Base-by-base conservation (phyloP, 37 sponge, comb jelly and placozoan species). In the Axinella damicornis region DNA sequence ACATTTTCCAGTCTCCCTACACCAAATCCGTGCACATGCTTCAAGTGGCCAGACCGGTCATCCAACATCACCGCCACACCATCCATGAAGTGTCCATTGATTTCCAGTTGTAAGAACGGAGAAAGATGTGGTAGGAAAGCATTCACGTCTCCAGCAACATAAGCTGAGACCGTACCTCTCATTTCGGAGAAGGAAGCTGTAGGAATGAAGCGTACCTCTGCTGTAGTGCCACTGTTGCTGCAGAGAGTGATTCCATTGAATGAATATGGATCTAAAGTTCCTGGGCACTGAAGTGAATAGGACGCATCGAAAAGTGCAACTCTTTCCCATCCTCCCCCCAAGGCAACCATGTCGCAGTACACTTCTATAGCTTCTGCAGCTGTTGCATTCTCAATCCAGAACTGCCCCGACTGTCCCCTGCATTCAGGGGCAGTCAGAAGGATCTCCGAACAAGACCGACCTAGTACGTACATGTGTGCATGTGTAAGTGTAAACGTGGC, bases 321-420 rank as follows among this genome's bases (percentile, higher is more conserved):
- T 25, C 25, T 73, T 53, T 41, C 46, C 73, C 73, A 73, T 2
- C 73, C 73, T 41, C 73, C 73, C 9, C 46, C 46, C 27, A 41
- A 41, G 21, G 46, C 25, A 18, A 17, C 73, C 73, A 73, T 73
- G 1, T 73, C 73, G 39, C 73, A 73, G 53, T 41, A 73, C 24
- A 73, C 73, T 38, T 39, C 46, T 4, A 38, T 21, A 19, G 46
- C 73, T 6, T 21, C 31, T n/a, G n/a, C 6, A 9, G 40, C 53
- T 14, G 41, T 40, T 5, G 53, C 18, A 41, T 37, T 39, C 25
- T 73, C 18, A 16, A 73, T n/a, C 73, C 73, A 73, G 53, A 39
- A 73, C 18, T 24, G 73, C 2, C 73, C 73, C 18, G 53, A 46
- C 22, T 38, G 40, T 46, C 73, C 73, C 25, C 73, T 36, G 24